A percentile compares a stretch with the other conserved stretches of the same genome.
Evolutionary conservation across 2,797 vertebrate species (phyloP).

Genomic region (Mormyrops boulengeri): DNA sequence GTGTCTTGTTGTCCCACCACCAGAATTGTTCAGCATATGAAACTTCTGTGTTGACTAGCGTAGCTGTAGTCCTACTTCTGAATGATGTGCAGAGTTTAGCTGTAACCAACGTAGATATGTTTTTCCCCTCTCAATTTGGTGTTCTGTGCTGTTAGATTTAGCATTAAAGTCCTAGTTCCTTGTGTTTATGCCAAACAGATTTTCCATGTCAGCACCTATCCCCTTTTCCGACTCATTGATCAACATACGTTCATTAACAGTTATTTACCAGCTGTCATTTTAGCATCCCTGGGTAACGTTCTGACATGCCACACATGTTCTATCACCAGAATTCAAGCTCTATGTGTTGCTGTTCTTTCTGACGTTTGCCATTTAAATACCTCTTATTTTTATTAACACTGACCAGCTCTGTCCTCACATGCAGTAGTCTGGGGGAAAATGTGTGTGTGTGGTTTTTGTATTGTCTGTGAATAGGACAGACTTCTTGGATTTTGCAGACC

Average conservation of each 20-base stretch:
- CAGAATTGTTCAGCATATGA: constrained; percentile 46
- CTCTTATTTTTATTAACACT: constrained; percentile 1
- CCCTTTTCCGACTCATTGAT: not conserved
- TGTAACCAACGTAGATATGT: constrained; percentile 52
- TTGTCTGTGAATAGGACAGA: not conserved
- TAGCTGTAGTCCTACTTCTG: constrained; percentile 57
- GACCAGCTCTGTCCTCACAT: not conserved
- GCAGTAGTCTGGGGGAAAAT: not conserved
- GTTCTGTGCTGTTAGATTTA: constrained; percentile 53
- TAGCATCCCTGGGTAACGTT: not conserved
- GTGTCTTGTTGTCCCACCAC: constrained; percentile 41
- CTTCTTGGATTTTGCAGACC: not conserved
- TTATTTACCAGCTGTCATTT: not conserved
- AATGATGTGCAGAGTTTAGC: constrained; percentile 53
- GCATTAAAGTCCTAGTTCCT: constrained; percentile 47
- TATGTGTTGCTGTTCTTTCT: not conserved
- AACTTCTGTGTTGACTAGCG: constrained; percentile 49
- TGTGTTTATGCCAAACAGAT: constrained; percentile 48
- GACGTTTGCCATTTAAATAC: not conserved
- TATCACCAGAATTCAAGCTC: not conserved
- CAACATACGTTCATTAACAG: not conserved
- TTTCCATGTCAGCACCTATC: constrained; percentile 35
- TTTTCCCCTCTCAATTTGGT: constrained; percentile 43
- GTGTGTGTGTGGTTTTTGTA: not conserved
- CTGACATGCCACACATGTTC: not conserved